These are phyloP conservation scores for Propsilocerus akamusi DNA, from an alignment of 1,140 invertebrate species.

Conservation along the genomic window DNA sequence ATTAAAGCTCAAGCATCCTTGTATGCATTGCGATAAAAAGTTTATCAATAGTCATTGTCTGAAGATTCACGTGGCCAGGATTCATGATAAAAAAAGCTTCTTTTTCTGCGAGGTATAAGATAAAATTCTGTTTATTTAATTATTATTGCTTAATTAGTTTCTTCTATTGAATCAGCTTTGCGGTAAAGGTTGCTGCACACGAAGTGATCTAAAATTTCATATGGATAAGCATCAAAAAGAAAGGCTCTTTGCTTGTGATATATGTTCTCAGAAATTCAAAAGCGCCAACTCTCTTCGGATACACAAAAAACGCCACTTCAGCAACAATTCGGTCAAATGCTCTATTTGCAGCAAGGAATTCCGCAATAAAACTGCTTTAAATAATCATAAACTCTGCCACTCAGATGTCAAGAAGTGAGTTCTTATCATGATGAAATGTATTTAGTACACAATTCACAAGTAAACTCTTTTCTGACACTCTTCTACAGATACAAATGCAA, in stretches of 20 bases:
- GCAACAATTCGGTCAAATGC: neutral
- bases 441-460: neutral
- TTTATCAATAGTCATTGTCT: neutral
- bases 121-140: neutral
- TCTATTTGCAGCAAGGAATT: neutral
- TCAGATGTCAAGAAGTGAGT: neutral
- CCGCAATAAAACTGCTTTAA: neutral
- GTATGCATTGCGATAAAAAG: conserved; percentile 14
- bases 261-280: neutral
- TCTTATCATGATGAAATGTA: neutral
- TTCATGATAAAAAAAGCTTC: neutral
- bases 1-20: conserved; percentile 20
- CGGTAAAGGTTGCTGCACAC: neutral
- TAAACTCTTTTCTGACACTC: no score
- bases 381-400: neutral
- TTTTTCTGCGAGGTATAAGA: no score
- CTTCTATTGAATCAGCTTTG: neutral
- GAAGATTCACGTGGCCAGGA: neutral
- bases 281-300: neutral
- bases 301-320: neutral
- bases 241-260: neutral
- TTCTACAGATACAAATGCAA: no score
- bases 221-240: neutral
- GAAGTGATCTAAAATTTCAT: neutral
- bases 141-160: neutral